Evolutionary conservation across 1,140 invertebrate genomes (phyloP).

Genomic region (Elysia chlorotica): DNA sequence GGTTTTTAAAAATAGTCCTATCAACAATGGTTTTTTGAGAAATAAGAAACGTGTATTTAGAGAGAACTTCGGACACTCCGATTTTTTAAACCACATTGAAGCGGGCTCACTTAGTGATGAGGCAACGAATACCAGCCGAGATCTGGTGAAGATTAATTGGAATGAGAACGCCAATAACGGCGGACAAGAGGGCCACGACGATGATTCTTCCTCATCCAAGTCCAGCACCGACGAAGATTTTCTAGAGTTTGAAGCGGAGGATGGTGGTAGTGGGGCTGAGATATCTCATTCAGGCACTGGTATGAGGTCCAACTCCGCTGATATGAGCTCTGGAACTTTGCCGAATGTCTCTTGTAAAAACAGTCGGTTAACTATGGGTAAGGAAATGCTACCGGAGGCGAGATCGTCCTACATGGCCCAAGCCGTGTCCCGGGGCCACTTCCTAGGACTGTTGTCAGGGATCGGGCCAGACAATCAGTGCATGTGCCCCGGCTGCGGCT

Average conservation of each 20-base stretch:
- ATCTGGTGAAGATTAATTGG: not conserved
- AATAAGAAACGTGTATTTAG: too few relatives aligned
- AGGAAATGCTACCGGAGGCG: not conserved
- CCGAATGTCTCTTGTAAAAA: not conserved
- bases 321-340: not conserved
- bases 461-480: not conserved
- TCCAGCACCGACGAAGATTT: not conserved
- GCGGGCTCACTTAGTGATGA: too few relatives aligned
- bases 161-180: slow-evolving; percentile 19
- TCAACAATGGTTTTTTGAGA: too few relatives aligned
- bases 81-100: too few relatives aligned
- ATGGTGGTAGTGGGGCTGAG: not conserved
- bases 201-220: not conserved
- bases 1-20: too few relatives aligned
- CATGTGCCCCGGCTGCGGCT: not conserved
- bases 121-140: too few relatives aligned
- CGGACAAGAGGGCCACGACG: too few relatives aligned
- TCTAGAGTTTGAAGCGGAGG: not conserved
- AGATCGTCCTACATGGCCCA: not conserved
- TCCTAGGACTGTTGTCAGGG: not conserved
- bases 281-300: not conserved
- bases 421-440: not conserved
- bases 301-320: not conserved
- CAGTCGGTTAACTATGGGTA: not conserved
- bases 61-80: too few relatives aligned